Evolutionary conservation across 2,113 vertebrate genomes (phyloP).

Genomic region (Thunnus thynnus): DNA sequence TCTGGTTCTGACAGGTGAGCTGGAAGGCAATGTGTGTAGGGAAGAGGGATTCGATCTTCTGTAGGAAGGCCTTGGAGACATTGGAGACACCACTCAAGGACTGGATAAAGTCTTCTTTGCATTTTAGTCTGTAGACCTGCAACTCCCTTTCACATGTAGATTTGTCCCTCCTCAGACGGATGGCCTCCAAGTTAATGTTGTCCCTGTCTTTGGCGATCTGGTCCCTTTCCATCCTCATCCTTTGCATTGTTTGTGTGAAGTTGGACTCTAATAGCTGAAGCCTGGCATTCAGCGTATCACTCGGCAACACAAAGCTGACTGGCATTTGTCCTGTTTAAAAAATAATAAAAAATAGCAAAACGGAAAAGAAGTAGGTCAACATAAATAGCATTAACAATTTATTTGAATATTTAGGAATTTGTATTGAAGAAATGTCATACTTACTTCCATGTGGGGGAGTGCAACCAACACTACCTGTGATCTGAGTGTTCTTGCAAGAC

Average conservation of each 20-base stretch:
- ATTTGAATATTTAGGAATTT: constrained; percentile 19
- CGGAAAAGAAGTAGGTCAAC: background rate
- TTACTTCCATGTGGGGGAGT: background rate
- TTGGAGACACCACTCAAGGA: constrained; percentile 76
- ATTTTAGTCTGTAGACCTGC: constrained; percentile 48
- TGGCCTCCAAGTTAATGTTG: constrained; percentile 68
- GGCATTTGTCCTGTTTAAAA: background rate
- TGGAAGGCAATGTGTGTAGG: constrained; percentile 76
- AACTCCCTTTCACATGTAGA: constrained; percentile 64
- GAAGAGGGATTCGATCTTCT: constrained; percentile 81
- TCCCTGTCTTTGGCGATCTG: constrained; percentile 68
- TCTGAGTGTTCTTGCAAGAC: too few species aligned
- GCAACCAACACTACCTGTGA: too few species aligned
- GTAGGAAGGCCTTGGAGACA: constrained; percentile 78
- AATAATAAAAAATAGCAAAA: background rate
- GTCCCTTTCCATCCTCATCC: constrained; percentile 66
- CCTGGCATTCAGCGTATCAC: constrained; percentile 41
- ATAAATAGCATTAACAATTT: too few species aligned
- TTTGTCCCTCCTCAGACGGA: constrained; percentile 76
- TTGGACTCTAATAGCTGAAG: constrained; percentile 70
- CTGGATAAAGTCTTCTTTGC: constrained; percentile 76
- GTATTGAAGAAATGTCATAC: constrained; percentile 24
- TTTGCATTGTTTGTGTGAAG: constrained; percentile 73
- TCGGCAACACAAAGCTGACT: too few species aligned
- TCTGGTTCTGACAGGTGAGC: constrained; percentile 81